Base-by-base conservation (phyloP, 1,140 invertebrate genomes). In the Cyclina sinensis region DNA sequence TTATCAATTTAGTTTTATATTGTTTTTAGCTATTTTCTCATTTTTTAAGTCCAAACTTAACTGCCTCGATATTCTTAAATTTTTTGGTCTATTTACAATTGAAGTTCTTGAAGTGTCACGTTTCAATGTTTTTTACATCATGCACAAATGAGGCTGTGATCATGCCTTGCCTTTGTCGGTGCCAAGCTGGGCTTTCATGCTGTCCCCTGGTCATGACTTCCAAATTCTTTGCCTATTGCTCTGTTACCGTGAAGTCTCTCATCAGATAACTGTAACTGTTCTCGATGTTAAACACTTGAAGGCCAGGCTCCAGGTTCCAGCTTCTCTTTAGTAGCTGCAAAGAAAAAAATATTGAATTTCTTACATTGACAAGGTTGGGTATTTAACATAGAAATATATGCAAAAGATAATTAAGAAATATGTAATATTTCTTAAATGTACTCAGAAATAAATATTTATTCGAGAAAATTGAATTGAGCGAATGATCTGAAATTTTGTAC, bases 141-240 rank as follows among this genome's bases (percentile, higher is more conserved):
- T 73, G 68, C 18, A n/a, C 68, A 30, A 73, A n/a, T 73, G 68
- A 30, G 24, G 68, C 68, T 32, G 68, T 73, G n/a, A 73, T 73
- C 27, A 16, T 30, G n/a, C 68, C 68, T 35, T 73, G 68, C 35
- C 68, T 30, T 35, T 73, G 68, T 30, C 68, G 68, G n/a, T 73
- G 68, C 68, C 32, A 30, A 30, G 35, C 35, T 35, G 68, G 68
- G 35, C 68, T 73, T 18, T 73, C 35, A 73, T 73, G 24, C 35
- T 73, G 68, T 30, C 35, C 68, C 68, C 68, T 37, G 16, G 68
- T 73, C 68, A 73, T 73, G n/a, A 30, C 18, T 35, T 73, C 68
- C 18, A 73, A 37, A 73, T 73, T 73, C 68, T 37, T 30, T 30
- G 68, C 68, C 35, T 73, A 32, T 73, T 32, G n/a, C 27, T 73